Evolutionary conservation across 2,888 invertebrate species (phyloP).

Genomic region (Anoplius nigerrimus): DNA sequence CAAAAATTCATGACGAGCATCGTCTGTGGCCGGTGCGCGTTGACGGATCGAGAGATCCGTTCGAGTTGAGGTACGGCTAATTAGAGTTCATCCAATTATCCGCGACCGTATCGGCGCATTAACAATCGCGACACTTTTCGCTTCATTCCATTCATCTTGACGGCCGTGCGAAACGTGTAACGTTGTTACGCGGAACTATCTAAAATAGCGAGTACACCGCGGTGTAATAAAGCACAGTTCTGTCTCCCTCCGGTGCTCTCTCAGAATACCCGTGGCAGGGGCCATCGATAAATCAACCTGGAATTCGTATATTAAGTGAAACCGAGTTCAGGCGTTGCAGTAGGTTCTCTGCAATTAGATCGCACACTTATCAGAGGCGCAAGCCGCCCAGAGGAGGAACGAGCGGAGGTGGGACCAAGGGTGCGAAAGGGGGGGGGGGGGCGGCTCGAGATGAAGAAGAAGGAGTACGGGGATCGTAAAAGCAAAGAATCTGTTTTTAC

Average conservation of each 20-base stretch:
- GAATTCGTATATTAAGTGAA: conserved; percentile 60
- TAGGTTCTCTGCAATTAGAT: conserved; percentile 58
- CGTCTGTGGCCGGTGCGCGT: no score
- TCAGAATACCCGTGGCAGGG: conserved; percentile 53
- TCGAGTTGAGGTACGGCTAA: no score
- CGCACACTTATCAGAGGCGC: conserved; percentile 58
- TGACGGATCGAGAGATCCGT: no score
- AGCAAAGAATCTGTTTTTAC: conserved; percentile 8
- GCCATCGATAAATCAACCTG: conserved; percentile 58
- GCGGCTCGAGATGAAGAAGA: conserved; percentile 1
- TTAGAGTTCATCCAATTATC: no score
- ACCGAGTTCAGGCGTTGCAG: conserved; percentile 47
- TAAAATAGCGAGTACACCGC: no score
- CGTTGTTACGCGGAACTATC: no score
- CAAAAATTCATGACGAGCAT: no score
- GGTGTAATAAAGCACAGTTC: conserved; percentile 45
- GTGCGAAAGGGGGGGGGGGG: conserved; percentile 20
- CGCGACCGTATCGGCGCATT: no score
- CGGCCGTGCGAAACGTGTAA: no score
- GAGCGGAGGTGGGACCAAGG: conserved; percentile 32
- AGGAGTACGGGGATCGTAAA: conserved; percentile 4
- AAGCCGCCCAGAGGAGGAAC: conserved; percentile 48
- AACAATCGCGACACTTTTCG: no score
- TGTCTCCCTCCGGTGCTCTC: conserved; percentile 36
- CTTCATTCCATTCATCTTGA: no score